Conservation (phyloP, 2,888 invertebrate genomes). For the Metallyticus violacea region DNA sequence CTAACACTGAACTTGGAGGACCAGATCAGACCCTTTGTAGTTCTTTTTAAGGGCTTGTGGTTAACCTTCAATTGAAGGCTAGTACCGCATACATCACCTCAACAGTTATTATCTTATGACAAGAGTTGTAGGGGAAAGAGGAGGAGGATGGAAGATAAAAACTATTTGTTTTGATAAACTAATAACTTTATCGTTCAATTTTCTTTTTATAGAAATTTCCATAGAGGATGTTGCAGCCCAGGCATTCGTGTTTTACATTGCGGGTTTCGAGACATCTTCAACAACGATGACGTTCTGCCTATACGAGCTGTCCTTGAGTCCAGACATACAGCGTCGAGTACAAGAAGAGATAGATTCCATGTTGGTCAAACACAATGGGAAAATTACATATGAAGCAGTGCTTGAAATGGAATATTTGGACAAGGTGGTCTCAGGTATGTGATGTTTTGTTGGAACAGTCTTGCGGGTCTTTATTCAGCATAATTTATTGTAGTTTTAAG, state of each 20-base stretch:
- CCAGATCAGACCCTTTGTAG: too few relatives aligned
- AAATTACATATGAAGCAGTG: background rate
- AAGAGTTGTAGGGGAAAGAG: too few relatives aligned
- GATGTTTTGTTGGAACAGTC: slow-evolving; percentile 46
- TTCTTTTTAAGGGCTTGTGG: too few relatives aligned
- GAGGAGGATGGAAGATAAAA: too few relatives aligned
- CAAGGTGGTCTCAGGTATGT: background rate
- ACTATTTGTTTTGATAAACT: too few relatives aligned
- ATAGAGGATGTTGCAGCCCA: background rate
- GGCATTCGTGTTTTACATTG: background rate
- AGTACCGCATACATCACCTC: too few relatives aligned
- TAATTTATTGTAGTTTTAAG: too few relatives aligned
- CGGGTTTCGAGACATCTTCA: background rate
- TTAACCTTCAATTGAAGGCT: too few relatives aligned
- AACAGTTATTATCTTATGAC: too few relatives aligned
- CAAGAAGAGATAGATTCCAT: background rate
- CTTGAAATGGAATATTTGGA: background rate
- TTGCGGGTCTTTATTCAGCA: too few relatives aligned
- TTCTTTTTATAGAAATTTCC: background rate
- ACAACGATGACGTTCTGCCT: background rate
- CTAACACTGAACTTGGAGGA: too few relatives aligned
- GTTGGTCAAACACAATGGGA: background rate
- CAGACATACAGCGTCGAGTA: background rate
- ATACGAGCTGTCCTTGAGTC: background rate
- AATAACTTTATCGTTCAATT: too few relatives aligned